Evolutionary conservation across 2,888 invertebrate species (phyloP), one percentile per base, ranked within the genome.

Genomic region (Leptura quadrifasciata): DNA sequence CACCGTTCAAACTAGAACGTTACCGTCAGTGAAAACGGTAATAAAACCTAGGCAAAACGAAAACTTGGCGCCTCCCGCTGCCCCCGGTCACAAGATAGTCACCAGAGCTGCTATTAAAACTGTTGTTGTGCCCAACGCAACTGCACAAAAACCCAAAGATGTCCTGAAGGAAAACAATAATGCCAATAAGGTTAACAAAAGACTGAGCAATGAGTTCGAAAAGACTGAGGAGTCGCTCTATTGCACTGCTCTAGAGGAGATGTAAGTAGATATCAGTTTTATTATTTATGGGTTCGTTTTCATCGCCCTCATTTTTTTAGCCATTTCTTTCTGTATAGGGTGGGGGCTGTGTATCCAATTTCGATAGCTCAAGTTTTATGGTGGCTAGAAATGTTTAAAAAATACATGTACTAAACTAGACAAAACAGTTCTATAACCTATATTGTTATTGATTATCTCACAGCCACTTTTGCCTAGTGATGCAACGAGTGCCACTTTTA

Each of bases 141-240:
- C 88, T 21, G 86, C 85, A 52, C 79, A 85, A 64, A 88, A 88
- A 82, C 86, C 88, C 12, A 88, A 88, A 79, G 88, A 89, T 76
- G 76, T 77, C 5, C 68, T 83, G 17, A 88, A 88, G 76, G 87
- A 87, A 54, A 84, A 76, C 71, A 90, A 89, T 21, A 84, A 82
- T 70, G 82, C 80, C 24, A 78, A 75, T 82, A 55, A 87, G 85
- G 77, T 90, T 65, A 91, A 91, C 86, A 89, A 91, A 31, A 91
- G 91, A 84, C 89, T 92, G 73, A 94, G 94, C 85, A 93, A 94
- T 89, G 92, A 94, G 69, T 94, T 94, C 79, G 93, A 93, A 85
- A 93, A 93, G 89, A 93, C 93, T 84, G 94, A 94, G 82, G 94
- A 95, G 57, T 94, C 95, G 21, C 89, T 96, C 47, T 95, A 96